phyloP scores from a whole-genome alignment of 2,888 invertebrate species.

The Hirtodrosophila cameraria region DNA sequence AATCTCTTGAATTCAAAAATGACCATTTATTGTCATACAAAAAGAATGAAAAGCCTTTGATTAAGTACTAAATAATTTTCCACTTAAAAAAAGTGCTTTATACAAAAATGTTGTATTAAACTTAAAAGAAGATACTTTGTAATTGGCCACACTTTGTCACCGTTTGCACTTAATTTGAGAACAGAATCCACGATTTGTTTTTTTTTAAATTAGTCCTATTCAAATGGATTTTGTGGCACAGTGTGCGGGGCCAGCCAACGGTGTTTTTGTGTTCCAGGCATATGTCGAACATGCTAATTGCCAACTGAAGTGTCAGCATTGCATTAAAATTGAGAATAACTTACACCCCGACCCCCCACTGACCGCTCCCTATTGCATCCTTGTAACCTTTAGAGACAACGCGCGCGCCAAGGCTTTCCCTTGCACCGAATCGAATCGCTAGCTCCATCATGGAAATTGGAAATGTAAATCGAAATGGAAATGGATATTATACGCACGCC shows the following conservation, averaged over 20 bases:
- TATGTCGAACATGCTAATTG: constrained; percentile 46
- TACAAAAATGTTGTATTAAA: too few relatives aligned
- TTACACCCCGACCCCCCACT: background rate
- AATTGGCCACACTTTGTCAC: too few relatives aligned
- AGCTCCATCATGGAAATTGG: constrained; percentile 39
- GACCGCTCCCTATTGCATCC: background rate
- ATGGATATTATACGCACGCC: constrained; percentile 62
- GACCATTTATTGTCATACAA: too few relatives aligned
- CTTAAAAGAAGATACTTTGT: too few relatives aligned
- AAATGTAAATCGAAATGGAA: constrained; percentile 37
- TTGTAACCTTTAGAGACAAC: constrained; percentile 37
- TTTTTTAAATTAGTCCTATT: background rate
- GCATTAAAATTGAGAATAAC: constrained; percentile 42
- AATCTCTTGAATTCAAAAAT: too few relatives aligned
- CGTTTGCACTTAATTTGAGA: too few relatives aligned
- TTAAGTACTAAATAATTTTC: too few relatives aligned
- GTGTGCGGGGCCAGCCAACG: constrained; percentile 58
- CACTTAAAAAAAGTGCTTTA: too few relatives aligned
- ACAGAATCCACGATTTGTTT: too few relatives aligned
- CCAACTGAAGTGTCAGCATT: constrained; percentile 50
- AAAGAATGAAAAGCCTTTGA: too few relatives aligned
- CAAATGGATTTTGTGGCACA: constrained; percentile 2
- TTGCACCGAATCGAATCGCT: constrained; percentile 48
- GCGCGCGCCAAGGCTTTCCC: constrained; percentile 71
- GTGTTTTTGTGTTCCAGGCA: constrained; percentile 36